phyloP scores from a whole-genome alignment of 2,888 invertebrate genomes.

The Drosophila peninsularis region DNA sequence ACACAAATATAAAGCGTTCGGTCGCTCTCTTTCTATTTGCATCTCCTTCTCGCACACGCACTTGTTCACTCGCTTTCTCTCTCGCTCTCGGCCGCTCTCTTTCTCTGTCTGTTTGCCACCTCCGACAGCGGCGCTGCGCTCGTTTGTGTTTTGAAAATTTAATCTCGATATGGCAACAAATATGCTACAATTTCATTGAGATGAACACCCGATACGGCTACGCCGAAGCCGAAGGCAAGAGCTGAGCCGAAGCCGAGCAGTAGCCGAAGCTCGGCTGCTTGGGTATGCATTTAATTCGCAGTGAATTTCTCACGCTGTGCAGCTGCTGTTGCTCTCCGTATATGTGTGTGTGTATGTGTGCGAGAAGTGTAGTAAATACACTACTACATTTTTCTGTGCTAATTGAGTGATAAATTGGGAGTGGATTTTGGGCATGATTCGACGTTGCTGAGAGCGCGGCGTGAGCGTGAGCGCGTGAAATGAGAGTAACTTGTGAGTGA shows the following conservation, averaged over 20 bases:
- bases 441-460: slow-evolving; percentile 51
- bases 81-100: slow-evolving; percentile 21
- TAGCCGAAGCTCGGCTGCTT: slow-evolving; percentile 45
- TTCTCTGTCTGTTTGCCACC: slow-evolving; percentile 32
- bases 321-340: slow-evolving; percentile 56
- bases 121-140: slow-evolving; percentile 66
- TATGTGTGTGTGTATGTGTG: slow-evolving; percentile 24
- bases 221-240: slow-evolving; percentile 48
- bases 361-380: slow-evolving; percentile 81
- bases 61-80: slow-evolving; percentile 12
- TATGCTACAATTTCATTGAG: slow-evolving; percentile 83
- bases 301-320: slow-evolving; percentile 70
- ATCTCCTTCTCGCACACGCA: slow-evolving; percentile 1
- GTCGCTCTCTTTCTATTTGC: slow-evolving; percentile 8
- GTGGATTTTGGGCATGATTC: slow-evolving; percentile 80
- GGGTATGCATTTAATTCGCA: slow-evolving; percentile 71
- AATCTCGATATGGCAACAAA: slow-evolving; percentile 83
- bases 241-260: slow-evolving; percentile 36
- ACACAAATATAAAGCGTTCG: slow-evolving; percentile 8
- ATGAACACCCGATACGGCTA: slow-evolving; percentile 80
- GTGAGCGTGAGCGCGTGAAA: slow-evolving; percentile 71
- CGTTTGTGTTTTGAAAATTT: slow-evolving; percentile 82
- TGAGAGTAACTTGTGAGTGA: slow-evolving; percentile 36
- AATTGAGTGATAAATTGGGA: slow-evolving; percentile 84
- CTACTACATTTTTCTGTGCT: slow-evolving; percentile 83